Evolutionary conservation across 1,140 invertebrate species (phyloP), one percentile per base, ranked within the genome.

Genomic region (Plutomurus gul): DNA sequence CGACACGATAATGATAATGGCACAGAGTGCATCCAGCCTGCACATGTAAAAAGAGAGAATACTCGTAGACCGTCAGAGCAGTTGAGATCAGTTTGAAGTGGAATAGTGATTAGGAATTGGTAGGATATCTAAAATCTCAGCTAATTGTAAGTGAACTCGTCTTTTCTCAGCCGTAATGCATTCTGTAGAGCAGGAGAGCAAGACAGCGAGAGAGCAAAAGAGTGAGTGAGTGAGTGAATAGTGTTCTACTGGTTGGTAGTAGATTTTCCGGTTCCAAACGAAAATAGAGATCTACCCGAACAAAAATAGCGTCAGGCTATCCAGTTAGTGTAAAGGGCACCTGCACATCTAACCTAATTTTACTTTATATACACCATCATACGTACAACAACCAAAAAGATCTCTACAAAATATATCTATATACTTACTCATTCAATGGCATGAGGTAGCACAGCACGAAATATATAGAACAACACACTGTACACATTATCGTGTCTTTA

Each of bases 301-400:
- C 71, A 77, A 81, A 82, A 82, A 82, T 82, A 82, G 77, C 77
- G 36, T 79, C 73, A 82, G 74, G 74, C 49, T 36, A 39, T 77
- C 27, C 65, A 47, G 76, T 40, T 40, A 71, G 75, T 46, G 46
- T 78, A 82, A 80, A 82, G 82, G 82, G 82, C 82, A 82, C 82
- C 79, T 82, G 82, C 82, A 82, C 51, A 78, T 78, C 76, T 81
- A 82, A 82, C 81, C 81, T 82, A 82, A 82, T 82, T 82, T 82
- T 81, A 75, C 70, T 60, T 65, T 39, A 33, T 30, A 79, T 60
- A 71, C 22, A 27, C 76, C 70, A 25, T n/a, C n/a, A n/a, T n/a
- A n/a, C 18, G 18, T 56, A 56, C 51, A 22, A 56, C 51, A n/a
- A n/a, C n/a, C n/a, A n/a, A n/a, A n/a, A n/a, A n/a, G n/a, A n/a